Percentiles rank a stretch among this genome's conserved stretches.
phyloP scores from a whole-genome alignment of 2,888 invertebrate genomes.

The Coleophora flavipennella region DNA sequence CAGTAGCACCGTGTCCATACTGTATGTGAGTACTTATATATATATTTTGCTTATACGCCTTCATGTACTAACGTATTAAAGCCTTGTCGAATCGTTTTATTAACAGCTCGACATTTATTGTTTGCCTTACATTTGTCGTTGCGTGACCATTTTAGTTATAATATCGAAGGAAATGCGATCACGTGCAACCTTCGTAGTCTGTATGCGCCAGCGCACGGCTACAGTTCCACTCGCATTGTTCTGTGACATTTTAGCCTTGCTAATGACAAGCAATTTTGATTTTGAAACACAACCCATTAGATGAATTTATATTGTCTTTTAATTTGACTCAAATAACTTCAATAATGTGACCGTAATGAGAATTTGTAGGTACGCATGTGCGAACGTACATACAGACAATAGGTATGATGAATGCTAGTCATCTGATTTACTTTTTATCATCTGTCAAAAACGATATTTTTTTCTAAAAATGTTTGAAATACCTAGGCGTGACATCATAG shows the following conservation, averaged over 20 bases:
- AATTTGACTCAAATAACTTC: constrained; percentile 42
- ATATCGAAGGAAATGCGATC: constrained; percentile 61
- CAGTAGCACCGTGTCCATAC: too few species aligned
- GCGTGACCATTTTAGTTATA: constrained; percentile 48
- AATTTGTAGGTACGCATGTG: too few species aligned
- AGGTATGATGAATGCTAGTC: too few species aligned
- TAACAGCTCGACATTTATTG: constrained; percentile 39
- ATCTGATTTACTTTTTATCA: too few species aligned
- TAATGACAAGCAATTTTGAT: constrained; percentile 69
- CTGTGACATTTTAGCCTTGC: constrained; percentile 69
- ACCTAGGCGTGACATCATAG: too few species aligned
- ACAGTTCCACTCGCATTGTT: constrained; percentile 55
- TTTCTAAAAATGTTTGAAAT: too few species aligned
- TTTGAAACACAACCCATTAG: constrained; percentile 60
- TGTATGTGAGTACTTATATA: too few species aligned
- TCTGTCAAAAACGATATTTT: too few species aligned
- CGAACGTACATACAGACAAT: too few species aligned
- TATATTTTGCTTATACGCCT: too few species aligned
- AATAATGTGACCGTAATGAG: constrained; percentile 6
- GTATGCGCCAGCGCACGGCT: constrained; percentile 26
- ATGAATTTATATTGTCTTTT: constrained; percentile 51
- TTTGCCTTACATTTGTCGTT: constrained; percentile 40
- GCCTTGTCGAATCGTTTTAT: constrained; percentile 38
- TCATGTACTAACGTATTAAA: constrained; percentile 1
- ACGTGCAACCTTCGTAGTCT: constrained; percentile 58